Percentiles rank a stretch among this genome's conserved stretches.
phyloP scores from a whole-genome alignment of 2,888 invertebrate species.

The Cynaeus angustus region DNA sequence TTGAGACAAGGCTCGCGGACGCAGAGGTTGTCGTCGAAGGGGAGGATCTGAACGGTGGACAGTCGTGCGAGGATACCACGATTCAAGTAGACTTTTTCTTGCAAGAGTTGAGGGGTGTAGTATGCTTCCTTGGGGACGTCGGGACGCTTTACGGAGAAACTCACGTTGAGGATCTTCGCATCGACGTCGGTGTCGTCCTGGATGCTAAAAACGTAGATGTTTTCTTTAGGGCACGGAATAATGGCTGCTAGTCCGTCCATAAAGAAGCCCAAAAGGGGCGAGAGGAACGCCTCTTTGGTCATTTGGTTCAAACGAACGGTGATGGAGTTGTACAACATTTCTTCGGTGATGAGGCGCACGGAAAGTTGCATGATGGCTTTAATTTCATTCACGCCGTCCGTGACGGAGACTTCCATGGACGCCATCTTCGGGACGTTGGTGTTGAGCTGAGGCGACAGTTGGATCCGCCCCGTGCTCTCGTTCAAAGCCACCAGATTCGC shows the following conservation, averaged over 20 bases:
- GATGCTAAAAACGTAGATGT: conserved; percentile 93
- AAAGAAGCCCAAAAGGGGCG: conserved; percentile 90
- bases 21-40: conserved; percentile 97
- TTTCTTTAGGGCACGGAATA: conserved; percentile 92
- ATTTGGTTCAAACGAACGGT: conserved; percentile 94
- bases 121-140: conserved; percentile 86
- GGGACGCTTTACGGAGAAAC: conserved; percentile 90
- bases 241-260: conserved; percentile 93
- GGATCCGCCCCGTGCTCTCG: conserved; percentile 87
- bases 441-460: conserved; percentile 92
- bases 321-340: conserved; percentile 95
- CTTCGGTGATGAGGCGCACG: conserved; percentile 92
- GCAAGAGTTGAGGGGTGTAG: conserved; percentile 90
- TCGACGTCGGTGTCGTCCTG: conserved; percentile 94
- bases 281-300: conserved; percentile 93
- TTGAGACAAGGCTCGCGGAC: conserved; percentile 96
- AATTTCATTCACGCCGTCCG: conserved; percentile 94
- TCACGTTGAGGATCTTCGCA: conserved; percentile 92
- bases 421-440: conserved; percentile 96
- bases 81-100: conserved; percentile 95
- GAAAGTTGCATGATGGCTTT: conserved; percentile 94
- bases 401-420: conserved; percentile 91
- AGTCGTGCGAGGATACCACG: conserved; percentile 89
- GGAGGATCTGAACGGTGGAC: conserved; percentile 92
- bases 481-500: conserved; percentile 91